Percentiles rank a stretch among this genome's conserved stretches.
phyloP scores from a whole-genome alignment of 2,797 vertebrate genomes.

The Oreochromis mossambicus region DNA sequence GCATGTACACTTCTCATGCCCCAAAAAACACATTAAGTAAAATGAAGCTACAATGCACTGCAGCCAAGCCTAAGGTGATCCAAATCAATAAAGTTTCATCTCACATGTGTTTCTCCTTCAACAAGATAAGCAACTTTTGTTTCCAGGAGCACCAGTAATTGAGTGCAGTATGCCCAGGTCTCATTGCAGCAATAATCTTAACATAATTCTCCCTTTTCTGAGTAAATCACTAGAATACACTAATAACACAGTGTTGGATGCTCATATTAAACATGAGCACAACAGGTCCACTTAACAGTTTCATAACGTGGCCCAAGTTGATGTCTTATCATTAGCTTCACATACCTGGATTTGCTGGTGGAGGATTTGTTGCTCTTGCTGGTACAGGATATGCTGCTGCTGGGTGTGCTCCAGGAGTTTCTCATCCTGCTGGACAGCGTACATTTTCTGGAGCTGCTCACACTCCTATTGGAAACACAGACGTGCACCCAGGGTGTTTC shows the following conservation, averaged over 20 bases:
- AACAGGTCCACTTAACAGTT: background rate
- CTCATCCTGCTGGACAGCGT: conserved; percentile 89
- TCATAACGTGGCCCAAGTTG: background rate
- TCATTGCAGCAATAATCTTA: background rate
- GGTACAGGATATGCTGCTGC: conserved; percentile 96
- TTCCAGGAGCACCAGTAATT: background rate
- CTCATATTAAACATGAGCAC: background rate
- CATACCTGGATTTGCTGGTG: conserved; percentile 75
- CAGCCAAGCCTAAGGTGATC: background rate
- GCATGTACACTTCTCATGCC: background rate
- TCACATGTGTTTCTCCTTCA: background rate
- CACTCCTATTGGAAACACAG: conserved; percentile 82
- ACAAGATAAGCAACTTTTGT: background rate
- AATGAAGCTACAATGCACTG: background rate
- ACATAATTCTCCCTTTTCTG: background rate
- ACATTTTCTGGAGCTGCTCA: conserved; percentile 97
- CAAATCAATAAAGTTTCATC: background rate
- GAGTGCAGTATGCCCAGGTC: too few relatives aligned
- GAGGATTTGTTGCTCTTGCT: conserved; percentile 90
- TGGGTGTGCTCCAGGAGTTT: conserved; percentile 92
- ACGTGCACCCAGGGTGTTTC: background rate
- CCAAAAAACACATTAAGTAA: background rate
- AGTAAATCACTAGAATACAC: background rate
- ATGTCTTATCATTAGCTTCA: background rate
- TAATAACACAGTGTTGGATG: background rate